Percentiles rank a stretch among this genome's conserved stretches.
These are phyloP conservation scores for Notamacropus eugenii DNA, from an alignment of 2,797 vertebrate species.

Conservation along the genomic window DNA sequence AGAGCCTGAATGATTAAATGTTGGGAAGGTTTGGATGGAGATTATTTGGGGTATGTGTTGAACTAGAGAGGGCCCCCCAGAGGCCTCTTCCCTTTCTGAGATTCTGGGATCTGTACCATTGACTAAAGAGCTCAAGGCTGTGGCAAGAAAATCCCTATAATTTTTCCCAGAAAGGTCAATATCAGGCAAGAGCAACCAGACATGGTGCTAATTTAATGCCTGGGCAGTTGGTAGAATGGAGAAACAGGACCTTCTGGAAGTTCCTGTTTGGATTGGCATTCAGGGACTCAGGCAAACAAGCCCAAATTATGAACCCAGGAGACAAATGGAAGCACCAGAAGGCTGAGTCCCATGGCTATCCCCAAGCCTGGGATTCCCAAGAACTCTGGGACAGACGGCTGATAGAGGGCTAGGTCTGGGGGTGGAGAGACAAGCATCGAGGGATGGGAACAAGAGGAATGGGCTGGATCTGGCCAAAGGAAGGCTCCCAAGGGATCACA, in stretches of 20 bases:
- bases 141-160: neutral
- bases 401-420: too few relatives aligned
- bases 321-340: neutral
- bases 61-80: neutral
- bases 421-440: neutral
- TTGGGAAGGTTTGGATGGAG: neutral
- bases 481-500: neutral
- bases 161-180: neutral
- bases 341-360: too few relatives aligned
- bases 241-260: neutral
- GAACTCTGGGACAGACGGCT: neutral
- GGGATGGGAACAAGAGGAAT: neutral
- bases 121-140: neutral
- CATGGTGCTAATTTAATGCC: neutral
- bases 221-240: neutral
- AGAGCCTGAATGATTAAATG: neutral
- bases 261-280: neutral
- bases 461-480: neutral
- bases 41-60: neutral
- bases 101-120: neutral
- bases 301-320: neutral
- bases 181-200: neutral
- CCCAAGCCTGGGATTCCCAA: neutral
- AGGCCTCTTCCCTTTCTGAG: neutral
- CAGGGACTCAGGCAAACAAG: neutral